phyloP scores from a whole-genome alignment of 1,140 invertebrate genomes.

The Drosophila pandora region DNA sequence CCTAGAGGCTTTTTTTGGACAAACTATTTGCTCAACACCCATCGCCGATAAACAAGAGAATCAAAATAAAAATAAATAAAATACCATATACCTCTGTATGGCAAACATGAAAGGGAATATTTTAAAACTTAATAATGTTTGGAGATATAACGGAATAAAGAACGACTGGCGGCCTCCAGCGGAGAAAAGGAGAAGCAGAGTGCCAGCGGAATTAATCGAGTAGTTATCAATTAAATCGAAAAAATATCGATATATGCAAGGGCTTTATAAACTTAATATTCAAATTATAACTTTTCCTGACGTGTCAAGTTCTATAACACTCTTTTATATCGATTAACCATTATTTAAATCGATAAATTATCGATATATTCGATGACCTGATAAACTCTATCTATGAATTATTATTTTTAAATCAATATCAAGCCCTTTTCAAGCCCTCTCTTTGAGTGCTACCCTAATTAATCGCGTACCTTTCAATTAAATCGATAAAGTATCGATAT shows the following conservation, averaged over 20 bases:
- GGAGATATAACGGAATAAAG: slow-evolving; percentile 31
- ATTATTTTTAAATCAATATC: too few species aligned
- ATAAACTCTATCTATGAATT: too few species aligned
- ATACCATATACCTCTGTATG: background rate
- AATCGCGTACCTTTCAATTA: slow-evolving; percentile 30
- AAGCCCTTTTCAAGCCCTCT: too few species aligned
- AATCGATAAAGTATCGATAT: too few species aligned
- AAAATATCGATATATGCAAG: background rate
- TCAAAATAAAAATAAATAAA: slow-evolving; percentile 1
- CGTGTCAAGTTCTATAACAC: too few species aligned
- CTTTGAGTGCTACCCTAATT: slow-evolving; percentile 8
- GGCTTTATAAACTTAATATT: too few species aligned
- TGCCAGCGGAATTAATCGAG: slow-evolving; percentile 32
- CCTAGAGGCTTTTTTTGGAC: slow-evolving; percentile 43
- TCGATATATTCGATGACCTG: too few species aligned
- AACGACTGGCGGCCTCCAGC: slow-evolving; percentile 15
- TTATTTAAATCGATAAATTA: too few species aligned
- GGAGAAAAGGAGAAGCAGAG: background rate
- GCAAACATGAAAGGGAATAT: slow-evolving; percentile 66
- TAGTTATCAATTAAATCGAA: slow-evolving; percentile 34
- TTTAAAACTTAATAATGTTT: slow-evolving; percentile 71
- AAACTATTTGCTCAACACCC: slow-evolving; percentile 59
- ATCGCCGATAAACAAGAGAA: slow-evolving; percentile 11
- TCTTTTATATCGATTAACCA: too few species aligned
- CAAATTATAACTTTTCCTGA: too few species aligned